Evolutionary conservation across 2,113 vertebrate species (phyloP), one percentile per base, ranked within the genome.

Genomic region (Aix galericulata): DNA sequence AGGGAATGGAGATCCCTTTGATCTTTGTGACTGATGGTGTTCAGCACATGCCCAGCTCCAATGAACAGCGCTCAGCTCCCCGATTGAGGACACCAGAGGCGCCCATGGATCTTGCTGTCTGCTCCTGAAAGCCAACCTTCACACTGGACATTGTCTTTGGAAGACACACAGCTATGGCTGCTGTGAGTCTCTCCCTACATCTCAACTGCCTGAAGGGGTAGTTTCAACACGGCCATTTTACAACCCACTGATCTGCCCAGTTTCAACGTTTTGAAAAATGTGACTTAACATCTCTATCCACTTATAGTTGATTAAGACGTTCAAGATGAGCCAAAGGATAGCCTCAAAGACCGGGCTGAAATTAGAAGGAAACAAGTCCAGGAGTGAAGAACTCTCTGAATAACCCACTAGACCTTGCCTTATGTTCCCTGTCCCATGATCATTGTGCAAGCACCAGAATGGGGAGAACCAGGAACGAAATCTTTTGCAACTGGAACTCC

Each of bases 361-460:
- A 3, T 21, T 27, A 17, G 79, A 94, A 68, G 31, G 16, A 22
- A 53, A 56, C 25, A 7, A 52, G 58, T 38, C 20, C 13, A 53
- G 29, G 13, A 74, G 50, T 16, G 21, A 56, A 42, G 8, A 29
- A 17, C 50, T n/a, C 76, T 48, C 63, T 25, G 11, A 46, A 50
- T 31, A 72, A 36, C 27, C 9, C 68, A 56, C 27, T 11, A 9
- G n/a, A 59, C 16, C 1, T 27, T 40, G 63, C 58, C 13, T 34
- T 38, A 2, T 1, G 13, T 48, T 6, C 27, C 10, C 60, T 3
- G 11, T 38, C 20, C 18, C 27, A 25, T 0, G 0, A 4, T 9
- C 3, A 0, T 8, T 2, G 16, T 11, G 50, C 55, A 87, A 74
- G 21, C 34, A 56, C 3, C 50, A 66, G 56, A 48, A n/a, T 23